Conservation (phyloP, 2,113 vertebrate species). For the Vireo altiloquus region DNA sequence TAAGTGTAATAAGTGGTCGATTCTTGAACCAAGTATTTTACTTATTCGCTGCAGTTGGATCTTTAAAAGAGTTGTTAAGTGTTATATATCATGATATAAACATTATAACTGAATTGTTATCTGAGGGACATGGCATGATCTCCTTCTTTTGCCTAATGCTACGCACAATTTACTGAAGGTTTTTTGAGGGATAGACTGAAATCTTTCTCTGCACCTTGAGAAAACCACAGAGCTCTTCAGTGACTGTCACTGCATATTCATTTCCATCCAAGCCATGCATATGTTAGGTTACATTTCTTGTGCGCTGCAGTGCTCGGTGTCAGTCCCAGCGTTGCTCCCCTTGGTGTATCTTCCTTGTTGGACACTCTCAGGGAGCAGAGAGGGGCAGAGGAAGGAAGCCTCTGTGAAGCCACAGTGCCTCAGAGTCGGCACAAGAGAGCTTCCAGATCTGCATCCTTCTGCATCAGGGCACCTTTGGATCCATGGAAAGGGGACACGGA, state of each 20-base stretch:
- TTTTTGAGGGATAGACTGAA: neutral
- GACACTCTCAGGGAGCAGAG: neutral
- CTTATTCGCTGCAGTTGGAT: neutral
- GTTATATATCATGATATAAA: too few species aligned
- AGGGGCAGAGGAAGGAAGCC: neutral
- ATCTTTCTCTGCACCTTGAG: neutral
- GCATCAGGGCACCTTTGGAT: neutral
- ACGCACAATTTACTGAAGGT: neutral
- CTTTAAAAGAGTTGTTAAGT: neutral
- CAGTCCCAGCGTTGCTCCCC: neutral
- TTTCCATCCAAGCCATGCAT: neutral
- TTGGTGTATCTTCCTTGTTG: neutral
- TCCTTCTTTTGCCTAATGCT: neutral
- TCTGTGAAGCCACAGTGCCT: neutral
- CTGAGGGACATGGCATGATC: neutral
- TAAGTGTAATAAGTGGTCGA: neutral
- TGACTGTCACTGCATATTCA: neutral
- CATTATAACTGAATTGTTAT: neutral
- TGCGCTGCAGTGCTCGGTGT: neutral
- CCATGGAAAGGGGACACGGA: rapidly evolving
- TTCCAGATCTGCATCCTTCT: neutral
- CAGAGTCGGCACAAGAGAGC: neutral
- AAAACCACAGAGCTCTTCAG: neutral
- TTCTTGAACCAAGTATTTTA: neutral
- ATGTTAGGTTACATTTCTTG: neutral